Conservation (phyloP, 2,113 vertebrate species). For the Emydura subglobosa region DNA sequence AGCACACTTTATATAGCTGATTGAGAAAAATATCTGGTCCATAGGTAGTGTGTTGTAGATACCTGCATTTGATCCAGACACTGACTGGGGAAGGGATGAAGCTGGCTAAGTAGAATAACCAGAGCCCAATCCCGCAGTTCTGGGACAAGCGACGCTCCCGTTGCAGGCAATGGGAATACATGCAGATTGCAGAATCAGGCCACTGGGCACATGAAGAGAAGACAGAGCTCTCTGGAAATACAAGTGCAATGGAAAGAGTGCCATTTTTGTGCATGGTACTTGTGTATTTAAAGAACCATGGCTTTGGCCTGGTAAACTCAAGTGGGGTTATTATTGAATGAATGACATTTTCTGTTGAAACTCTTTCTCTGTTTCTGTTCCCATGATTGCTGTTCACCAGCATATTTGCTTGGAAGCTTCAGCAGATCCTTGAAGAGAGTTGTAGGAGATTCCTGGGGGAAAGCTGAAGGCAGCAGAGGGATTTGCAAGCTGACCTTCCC, state of each 20-base stretch:
- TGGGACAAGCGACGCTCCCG: not conserved
- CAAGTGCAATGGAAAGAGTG: not conserved
- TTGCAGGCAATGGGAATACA: not conserved
- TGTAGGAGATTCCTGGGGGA: not conserved
- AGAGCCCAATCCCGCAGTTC: not conserved
- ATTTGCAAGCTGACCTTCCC: not conserved
- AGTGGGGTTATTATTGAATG: not conserved
- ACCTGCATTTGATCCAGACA: not conserved
- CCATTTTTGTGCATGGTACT: not conserved
- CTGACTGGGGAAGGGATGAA: not conserved
- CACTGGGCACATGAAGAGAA: not conserved
- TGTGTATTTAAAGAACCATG: not conserved
- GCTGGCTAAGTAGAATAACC: not conserved
- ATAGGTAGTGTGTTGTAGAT: accelerated
- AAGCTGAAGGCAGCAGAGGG: not conserved
- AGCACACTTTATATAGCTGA: not conserved
- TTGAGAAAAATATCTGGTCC: constrained; percentile 2
- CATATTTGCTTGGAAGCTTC: not conserved
- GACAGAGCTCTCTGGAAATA: not conserved
- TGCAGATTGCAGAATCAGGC: not conserved
- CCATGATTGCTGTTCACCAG: not conserved
- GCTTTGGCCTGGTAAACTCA: not conserved
- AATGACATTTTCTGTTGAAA: not conserved
- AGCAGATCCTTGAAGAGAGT: not conserved
- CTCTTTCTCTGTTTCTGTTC: too few relatives aligned